A percentile compares a stretch with the other conserved stretches of the same genome.
Conservation (phyloP, 2,113 vertebrate genomes). For the Cyprinodon brontotheroides region DNA sequence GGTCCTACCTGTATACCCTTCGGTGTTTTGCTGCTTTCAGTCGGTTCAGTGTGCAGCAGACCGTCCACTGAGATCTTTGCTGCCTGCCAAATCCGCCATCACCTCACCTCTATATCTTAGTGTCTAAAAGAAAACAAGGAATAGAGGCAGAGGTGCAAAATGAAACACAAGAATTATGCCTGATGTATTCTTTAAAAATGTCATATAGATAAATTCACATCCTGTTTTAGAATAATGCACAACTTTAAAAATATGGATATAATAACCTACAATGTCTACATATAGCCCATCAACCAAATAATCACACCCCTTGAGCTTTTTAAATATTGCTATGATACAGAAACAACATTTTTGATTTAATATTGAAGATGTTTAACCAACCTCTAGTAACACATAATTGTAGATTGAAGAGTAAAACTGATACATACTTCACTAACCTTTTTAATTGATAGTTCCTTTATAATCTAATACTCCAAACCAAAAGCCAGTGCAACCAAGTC, state of each 20-base stretch:
- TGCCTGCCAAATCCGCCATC: slow-evolving; percentile 51
- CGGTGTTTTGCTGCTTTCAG: slow-evolving; percentile 18
- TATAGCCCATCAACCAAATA: no score
- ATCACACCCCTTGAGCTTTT: no score
- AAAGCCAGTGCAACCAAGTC: background rate
- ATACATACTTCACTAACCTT: background rate
- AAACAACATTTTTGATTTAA: no score
- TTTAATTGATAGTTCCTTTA: background rate
- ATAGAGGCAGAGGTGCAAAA: background rate
- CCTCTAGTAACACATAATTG: no score
- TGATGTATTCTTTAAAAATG: background rate
- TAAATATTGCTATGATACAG: no score
- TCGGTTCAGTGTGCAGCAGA: slow-evolving; percentile 53
- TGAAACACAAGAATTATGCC: background rate
- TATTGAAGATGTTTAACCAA: no score
- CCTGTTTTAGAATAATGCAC: background rate
- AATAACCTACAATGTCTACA: background rate
- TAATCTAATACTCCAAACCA: background rate
- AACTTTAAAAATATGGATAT: no score
- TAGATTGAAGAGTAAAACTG: background rate
- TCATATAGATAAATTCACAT: background rate
- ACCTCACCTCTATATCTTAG: slow-evolving; percentile 43
- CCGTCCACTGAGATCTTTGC: slow-evolving; percentile 41
- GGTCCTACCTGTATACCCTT: slow-evolving; percentile 55
- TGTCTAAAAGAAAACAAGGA: slow-evolving; percentile 33